Evolutionary conservation across 2,797 vertebrate species (phyloP), one percentile per base, ranked within the genome.

Genomic region (Erethizon dorsatum): DNA sequence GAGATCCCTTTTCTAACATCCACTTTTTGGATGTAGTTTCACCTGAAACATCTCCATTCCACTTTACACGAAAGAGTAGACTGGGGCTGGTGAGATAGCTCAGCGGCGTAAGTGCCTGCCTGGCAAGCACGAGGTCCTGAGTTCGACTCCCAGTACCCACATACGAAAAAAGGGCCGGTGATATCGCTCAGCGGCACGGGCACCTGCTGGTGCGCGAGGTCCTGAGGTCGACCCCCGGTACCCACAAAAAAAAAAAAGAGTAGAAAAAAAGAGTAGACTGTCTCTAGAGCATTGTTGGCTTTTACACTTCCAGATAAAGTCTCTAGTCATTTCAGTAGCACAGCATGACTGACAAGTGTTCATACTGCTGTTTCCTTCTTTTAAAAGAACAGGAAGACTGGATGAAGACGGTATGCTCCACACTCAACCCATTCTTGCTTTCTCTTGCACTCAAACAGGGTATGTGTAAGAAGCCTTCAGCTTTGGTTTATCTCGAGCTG

Each of bases 1-100:
- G 95, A 91, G 65, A 91, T 78, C 79, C 88, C 83, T 97, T 69
- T 94, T 93, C 83, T 97, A 95, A 90, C 85, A 93, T 97, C 65
- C 80, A 80, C 56, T 67, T 93, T 96, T 88, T 63, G n/a, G 61
- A 85, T 80, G 10, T 83, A 61, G 67, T 88, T 96, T 97, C 83
- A 88, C 84, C 87, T 87, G 85, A 92, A 97, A 84, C 83, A 41
- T 75, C 73, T 77, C 80, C 79, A 65, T 54, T 45, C n/a, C 45
- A 54, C 15, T 91, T 88, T 56, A 69, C 14, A 24, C 83, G 79
- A 83, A 91, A 87, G 71, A 80, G 41, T 50, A 90, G 84, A 1
- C 37, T 80, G 24, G 37, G 37, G 37, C 37, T 41, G 37, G 37
- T 41, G 37, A 41, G 37, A 41, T 41, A 41, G 37, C 37, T 41